A percentile compares a stretch with the other conserved stretches of the same genome.
These are phyloP conservation scores for Acropora tenuis DNA, from an alignment of 64 coral and sea anemone species.

Conservation along the genomic window DNA sequence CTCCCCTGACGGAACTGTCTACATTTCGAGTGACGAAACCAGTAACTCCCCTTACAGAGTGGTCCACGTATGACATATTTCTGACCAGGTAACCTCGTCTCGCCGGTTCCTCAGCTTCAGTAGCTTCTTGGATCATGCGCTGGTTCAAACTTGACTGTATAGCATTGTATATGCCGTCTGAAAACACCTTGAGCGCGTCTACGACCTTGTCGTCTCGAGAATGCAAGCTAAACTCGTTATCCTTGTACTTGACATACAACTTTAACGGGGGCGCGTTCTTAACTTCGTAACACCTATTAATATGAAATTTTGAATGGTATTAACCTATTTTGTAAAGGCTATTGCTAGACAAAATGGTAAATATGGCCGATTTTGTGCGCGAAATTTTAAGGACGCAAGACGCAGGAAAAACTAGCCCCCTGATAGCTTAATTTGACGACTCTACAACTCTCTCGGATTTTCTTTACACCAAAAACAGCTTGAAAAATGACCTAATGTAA, in stretches of 20 bases:
- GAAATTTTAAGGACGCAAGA: no score
- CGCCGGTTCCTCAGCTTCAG: neutral
- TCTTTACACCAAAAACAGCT: no score
- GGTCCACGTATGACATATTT: neutral
- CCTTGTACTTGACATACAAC: slow-evolving; percentile 11
- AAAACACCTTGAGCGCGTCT: neutral
- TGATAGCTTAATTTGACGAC: no score
- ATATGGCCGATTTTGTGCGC: no score
- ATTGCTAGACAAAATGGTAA: no score
- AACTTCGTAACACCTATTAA: neutral
- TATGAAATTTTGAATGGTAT: no score
- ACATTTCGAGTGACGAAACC: neutral
- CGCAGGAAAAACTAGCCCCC: no score
- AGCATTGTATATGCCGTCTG: neutral
- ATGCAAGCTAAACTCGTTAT: neutral
- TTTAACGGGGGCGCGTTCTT: slow-evolving; percentile 9
- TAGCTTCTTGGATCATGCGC: neutral
- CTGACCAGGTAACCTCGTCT: neutral
- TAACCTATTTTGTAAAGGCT: no score
- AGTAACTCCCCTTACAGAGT: neutral
- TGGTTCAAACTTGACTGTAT: neutral
- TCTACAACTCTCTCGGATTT: no score
- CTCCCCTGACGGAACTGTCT: neutral
- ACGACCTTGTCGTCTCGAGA: slow-evolving; percentile 1
- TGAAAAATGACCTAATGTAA: no score